Evolutionary conservation across 1,140 invertebrate species (phyloP).

Genomic region (Proctacanthus coquilletti): DNA sequence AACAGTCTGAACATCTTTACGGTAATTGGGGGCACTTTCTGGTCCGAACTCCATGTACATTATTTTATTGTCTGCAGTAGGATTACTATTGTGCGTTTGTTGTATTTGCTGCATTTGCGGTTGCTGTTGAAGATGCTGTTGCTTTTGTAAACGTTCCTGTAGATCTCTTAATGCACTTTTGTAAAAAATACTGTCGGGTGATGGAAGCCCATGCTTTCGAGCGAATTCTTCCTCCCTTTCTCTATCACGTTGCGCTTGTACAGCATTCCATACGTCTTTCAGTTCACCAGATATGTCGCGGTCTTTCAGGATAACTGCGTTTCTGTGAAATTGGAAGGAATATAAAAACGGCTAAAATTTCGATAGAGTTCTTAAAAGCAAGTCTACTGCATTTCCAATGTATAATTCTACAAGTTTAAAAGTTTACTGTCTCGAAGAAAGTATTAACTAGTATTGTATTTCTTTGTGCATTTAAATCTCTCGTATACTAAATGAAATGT

Average conservation of each 20-base stretch:
- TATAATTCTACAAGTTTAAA: too few species aligned
- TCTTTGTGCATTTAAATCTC: too few species aligned
- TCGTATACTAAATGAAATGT: too few species aligned
- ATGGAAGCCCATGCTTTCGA: too few species aligned
- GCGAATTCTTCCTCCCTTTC: slow-evolving; percentile 35
- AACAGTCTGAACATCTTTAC: slow-evolving; percentile 27
- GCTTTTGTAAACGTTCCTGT: too few species aligned
- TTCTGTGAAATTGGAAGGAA: slow-evolving; percentile 16
- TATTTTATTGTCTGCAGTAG: slow-evolving; percentile 1
- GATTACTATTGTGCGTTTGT: slow-evolving; percentile 16
- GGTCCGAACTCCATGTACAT: slow-evolving; percentile 5
- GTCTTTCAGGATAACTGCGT: slow-evolving; percentile 46
- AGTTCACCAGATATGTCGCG: slow-evolving; percentile 51
- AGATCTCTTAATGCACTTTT: neutral
- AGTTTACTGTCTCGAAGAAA: too few species aligned
- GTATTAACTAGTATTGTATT: too few species aligned
- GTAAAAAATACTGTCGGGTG: neutral
- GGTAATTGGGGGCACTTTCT: neutral
- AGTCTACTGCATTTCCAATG: too few species aligned
- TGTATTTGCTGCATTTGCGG: slow-evolving; percentile 19
- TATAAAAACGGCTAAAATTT: neutral
- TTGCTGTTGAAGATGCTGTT: slow-evolving; percentile 24
- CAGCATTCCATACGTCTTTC: slow-evolving; percentile 54
- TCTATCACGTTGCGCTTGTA: slow-evolving; percentile 44
- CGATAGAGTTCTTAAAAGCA: neutral